Evolutionary conservation across 2,113 vertebrate genomes (phyloP), one percentile per base, ranked within the genome.

Genomic region (Cyprichromis sp.): DNA sequence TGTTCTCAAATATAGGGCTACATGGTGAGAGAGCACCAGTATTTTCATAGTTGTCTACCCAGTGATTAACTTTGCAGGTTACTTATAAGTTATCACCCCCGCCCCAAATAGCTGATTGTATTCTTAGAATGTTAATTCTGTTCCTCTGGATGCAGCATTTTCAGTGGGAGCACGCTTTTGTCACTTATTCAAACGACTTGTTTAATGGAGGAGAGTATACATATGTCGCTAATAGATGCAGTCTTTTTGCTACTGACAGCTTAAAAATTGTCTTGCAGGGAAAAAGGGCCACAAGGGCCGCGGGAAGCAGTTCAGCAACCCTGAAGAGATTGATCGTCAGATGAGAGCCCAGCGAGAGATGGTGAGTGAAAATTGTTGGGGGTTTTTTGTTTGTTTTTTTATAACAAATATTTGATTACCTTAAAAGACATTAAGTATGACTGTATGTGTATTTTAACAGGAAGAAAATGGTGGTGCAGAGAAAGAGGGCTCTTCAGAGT

Each of bases 291-390:
- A 97, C 86, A 97, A 97, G 85, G 97, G 97, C 86, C 89, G 97
- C 50, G 96, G 96, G 54, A 97, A 97, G 91, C 96, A 97, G 83
- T 97, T 97, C 86, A 97, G 95, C 92, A 97, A 97, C 84, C 97
- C 97, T 0, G 97, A 97, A 59, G 97, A 97, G 93, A 97, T 97
- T 16, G 96, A 97, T 83, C 80, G 96, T 38, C 97, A 97, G 88
- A 97, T 97, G 97, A 95, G 9, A 80, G 95, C 87, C 2, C 96
- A 97, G 90, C 96, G 87, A 80, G 96, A 96, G 83, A 2, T 86
- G 96, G 97, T 97, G 80, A 95, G 95, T 87, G 11, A 36, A 45
- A 16, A 4, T 29, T 3, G 13, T 45, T 61, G 26, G 8, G 8
- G 8, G 0, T 9, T n/a, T 66, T 24, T 26, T 8, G 10, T 26